Evolutionary conservation across 2,888 invertebrate species (phyloP), one percentile per base, ranked within the genome.

Genomic region (Salticus scenicus): DNA sequence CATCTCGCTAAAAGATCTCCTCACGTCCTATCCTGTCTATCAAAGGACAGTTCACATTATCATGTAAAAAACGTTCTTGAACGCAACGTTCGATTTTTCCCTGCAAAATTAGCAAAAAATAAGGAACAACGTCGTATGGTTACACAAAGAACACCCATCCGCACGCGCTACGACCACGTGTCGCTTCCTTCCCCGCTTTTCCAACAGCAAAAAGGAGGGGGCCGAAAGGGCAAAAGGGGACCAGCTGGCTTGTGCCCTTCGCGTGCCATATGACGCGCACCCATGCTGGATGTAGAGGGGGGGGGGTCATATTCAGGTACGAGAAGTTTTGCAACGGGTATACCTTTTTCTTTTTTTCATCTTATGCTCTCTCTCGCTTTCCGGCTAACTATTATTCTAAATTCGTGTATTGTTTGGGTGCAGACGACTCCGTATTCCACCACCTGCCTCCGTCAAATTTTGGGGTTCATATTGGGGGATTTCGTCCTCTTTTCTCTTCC

Each of bases 201-300:
- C 10, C 20, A 31, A n/a, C 17, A 33, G 31, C 20, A 57, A 57
- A 57, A 24, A 12, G 10, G 24, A 24, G 24, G 17, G 24, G 42
- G 42, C 7, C 42, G 17, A 47, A 47, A 47, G 42, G 42, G 17
- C 42, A 47, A 47, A 47, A 24, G 57, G 57, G 57, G 57, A 57
- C 57, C 57, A 57, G 57, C 57, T 57, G 57, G 57, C 57, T 57
- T 57, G 57, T 57, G 57, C 57, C 57, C 57, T 57, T 57, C 57
- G 57, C 57, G 57, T 57, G 57, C 57, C 57, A 57, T 57, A 57
- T 57, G 57, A 57, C 57, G 57, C 57, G 57, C 57, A 57, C 57
- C 57, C 57, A 57, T 57, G 10, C 2, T 5, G 24, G 20, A 17
- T 14, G 57, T 20, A 24, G 57, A 17, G 57, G 17, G 57, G 24